A percentile compares a stretch with the other conserved stretches of the same genome.
phyloP scores from a whole-genome alignment of 2,888 invertebrate species.

The Linyphia triangularis region DNA sequence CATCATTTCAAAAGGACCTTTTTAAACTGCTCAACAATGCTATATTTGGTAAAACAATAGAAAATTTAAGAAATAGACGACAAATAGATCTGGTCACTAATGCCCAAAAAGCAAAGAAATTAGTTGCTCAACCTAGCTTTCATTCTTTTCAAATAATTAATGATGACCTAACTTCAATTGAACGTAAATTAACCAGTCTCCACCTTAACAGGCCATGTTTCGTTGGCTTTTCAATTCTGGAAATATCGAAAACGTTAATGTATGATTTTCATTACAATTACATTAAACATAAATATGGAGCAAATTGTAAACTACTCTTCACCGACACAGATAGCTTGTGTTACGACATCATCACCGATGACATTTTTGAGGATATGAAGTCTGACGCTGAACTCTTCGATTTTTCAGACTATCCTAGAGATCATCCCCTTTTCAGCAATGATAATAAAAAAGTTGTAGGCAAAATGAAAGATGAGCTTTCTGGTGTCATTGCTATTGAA shows the following conservation, averaged over 20 bases:
- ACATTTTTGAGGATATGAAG: constrained; percentile 77
- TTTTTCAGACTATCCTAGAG: constrained; percentile 77
- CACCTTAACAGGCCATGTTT: neutral
- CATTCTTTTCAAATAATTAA: neutral
- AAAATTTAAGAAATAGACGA: constrained; percentile 78
- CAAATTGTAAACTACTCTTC: constrained; percentile 76
- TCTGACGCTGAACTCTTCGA: constrained; percentile 72
- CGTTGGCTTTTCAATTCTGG: neutral
- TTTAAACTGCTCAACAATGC: constrained; percentile 79
- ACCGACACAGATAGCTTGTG: constrained; percentile 78
- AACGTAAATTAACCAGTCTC: neutral
- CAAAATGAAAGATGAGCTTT: constrained; percentile 70
- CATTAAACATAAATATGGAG: constrained; percentile 76
- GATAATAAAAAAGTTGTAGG: constrained; percentile 78
- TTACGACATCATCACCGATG: constrained; percentile 75
- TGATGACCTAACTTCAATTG: neutral
- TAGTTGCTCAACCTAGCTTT: constrained; percentile 55
- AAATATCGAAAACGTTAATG: neutral
- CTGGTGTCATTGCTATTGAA: constrained; percentile 76
- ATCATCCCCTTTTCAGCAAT: neutral
- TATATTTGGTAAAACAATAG: constrained; percentile 79
- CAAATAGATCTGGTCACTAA: constrained; percentile 77
- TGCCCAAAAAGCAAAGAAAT: constrained; percentile 21
- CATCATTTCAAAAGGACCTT: constrained; percentile 79
- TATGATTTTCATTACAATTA: neutral